Evolutionary conservation across 2,113 vertebrate species (phyloP), one percentile per base, ranked within the genome.

Genomic region (Lamprotornis superbus): DNA sequence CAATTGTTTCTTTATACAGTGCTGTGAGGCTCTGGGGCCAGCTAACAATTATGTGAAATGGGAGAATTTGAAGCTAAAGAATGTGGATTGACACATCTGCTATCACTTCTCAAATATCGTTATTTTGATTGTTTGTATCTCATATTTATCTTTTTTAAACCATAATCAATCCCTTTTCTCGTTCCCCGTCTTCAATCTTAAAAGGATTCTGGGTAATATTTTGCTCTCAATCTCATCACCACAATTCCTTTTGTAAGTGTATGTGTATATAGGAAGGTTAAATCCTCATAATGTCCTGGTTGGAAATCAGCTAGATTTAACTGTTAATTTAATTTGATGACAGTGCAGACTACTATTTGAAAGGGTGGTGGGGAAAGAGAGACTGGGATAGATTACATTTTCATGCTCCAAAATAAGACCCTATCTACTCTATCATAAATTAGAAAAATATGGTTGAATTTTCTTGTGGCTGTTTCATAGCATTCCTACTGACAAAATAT

Each of bases 381-480:
- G 33, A 25, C 77, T 75, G 89, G 44, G 33, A 75, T 83, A 67
- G 61, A 84, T 92, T 90, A 83, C 25, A 44, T 92, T 91, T 83
- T 67, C 73, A 56, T 83, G 63, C 37, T 91, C 31, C 63, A 90
- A 46, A 96, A 76, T 85, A 94, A 80, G 79, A 85, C 87, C 44
- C 50, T 90, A 56, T 96, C 85, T 83, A 16, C 52, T 92, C 53
- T 70, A 19, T 44, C 21, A 39, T 83, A 89, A 94, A 97, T 93
- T 81, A 76, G 74, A 95, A 93, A 55, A 93, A 50, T 92, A 81
- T 74, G 89, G 64, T 49, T 83, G 65, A 60, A 57, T 92, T 95
- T 90, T 88, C 76, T 81, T 96, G 90, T 89, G 93, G 91, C 87
- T 91, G 25, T 94, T 95, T 94, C 44, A 44, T 91, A 92, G 87